These are phyloP conservation scores for Pocota personata DNA, from an alignment of 2,888 invertebrate species.

Conservation along the genomic window DNA sequence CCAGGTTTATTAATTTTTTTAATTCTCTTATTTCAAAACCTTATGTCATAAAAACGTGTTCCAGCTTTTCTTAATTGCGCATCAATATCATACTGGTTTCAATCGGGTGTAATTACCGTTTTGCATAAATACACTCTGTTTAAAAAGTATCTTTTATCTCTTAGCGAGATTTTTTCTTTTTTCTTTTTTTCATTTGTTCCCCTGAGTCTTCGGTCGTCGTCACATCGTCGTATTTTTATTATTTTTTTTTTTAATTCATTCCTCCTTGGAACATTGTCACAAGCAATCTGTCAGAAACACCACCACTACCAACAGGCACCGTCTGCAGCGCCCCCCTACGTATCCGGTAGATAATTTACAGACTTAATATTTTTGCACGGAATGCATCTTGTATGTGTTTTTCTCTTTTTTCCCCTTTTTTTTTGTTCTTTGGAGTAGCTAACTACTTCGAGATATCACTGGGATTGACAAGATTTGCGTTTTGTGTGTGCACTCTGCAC, in stretches of 20 bases:
- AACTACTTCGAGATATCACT: conserved; percentile 16
- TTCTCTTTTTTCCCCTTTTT: neutral
- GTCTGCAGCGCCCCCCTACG: conserved; percentile 3
- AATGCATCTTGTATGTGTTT: neutral
- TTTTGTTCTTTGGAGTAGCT: neutral
- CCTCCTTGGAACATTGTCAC: conserved; percentile 16
- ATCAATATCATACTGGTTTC: conserved; percentile 29
- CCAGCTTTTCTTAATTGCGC: conserved; percentile 19
- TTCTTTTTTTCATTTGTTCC: neutral
- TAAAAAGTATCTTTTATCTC: conserved; percentile 18
- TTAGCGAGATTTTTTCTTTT: neutral
- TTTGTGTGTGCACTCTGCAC: neutral
- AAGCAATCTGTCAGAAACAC: conserved; percentile 24
- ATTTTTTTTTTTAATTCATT: neutral
- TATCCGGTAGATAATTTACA: conserved; percentile 6
- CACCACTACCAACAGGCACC: neutral
- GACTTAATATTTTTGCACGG: neutral
- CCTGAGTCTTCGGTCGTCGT: neutral
- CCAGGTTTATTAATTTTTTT: too few species aligned
- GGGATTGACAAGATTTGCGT: conserved; percentile 13
- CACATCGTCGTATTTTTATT: neutral
- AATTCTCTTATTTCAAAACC: neutral
- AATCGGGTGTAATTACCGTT: conserved; percentile 25
- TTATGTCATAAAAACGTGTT: conserved; percentile 5
- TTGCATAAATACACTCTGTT: conserved; percentile 30